A percentile compares a stretch with the other conserved stretches of the same genome.
Conservation (phyloP, 2,113 vertebrate species). For the Protobothrops flavoviridis region DNA sequence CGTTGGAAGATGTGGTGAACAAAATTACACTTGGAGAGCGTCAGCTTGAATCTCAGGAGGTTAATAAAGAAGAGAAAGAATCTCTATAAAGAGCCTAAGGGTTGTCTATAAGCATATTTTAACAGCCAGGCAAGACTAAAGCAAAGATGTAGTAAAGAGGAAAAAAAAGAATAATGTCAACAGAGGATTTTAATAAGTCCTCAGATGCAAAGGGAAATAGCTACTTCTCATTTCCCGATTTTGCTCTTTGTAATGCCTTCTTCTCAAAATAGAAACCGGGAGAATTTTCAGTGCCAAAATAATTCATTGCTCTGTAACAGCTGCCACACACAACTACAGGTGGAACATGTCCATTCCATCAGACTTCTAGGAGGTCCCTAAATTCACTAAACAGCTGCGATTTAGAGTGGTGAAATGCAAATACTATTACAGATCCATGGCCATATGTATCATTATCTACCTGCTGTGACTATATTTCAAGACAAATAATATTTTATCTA, state of each 20-base stretch:
- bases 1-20: neutral
- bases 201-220: neutral
- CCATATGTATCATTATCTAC: neutral
- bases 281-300: conserved; percentile 21
- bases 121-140: neutral
- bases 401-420: conserved; percentile 12
- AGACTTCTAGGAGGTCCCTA: conserved; percentile 17
- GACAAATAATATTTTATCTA: neutral
- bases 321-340: conserved; percentile 41
- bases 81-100: conserved; percentile 24
- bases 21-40: conserved; percentile 2
- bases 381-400: conserved; percentile 26
- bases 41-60: conserved; percentile 8
- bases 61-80: conserved; percentile 28
- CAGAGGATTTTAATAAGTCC: neutral
- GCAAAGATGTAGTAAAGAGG: no score
- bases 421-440: conserved; percentile 15
- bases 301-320: conserved; percentile 3
- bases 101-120: conserved; percentile 25
- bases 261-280: conserved; percentile 37
- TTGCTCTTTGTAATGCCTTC: conserved; percentile 19
- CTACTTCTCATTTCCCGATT: neutral
- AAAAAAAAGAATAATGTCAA: neutral
- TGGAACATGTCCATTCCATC: conserved; percentile 5
- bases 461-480: conserved; percentile 11